Percentiles rank a stretch among this genome's conserved stretches.
phyloP scores from a whole-genome alignment of 2,797 vertebrate genomes.

The Distichodus sexfasciatus region DNA sequence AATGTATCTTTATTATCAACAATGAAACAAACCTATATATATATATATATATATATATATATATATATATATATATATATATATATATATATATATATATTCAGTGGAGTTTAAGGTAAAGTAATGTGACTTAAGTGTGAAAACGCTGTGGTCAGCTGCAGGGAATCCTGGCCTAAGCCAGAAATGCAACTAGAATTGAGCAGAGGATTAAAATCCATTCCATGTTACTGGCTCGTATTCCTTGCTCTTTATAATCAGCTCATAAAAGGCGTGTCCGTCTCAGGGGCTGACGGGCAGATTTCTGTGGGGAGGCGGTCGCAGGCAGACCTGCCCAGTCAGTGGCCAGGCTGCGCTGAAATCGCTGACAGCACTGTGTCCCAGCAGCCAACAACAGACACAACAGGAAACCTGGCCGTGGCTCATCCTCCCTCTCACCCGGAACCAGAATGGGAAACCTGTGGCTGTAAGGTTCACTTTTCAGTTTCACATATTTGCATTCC shows the following conservation, averaged over 20 bases:
- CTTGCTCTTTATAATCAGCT: background rate
- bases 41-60: no score
- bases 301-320: slow-evolving; percentile 22
- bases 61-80: no score
- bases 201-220: no score
- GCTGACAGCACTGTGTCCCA: slow-evolving; percentile 61
- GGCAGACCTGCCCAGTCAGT: slow-evolving; percentile 11
- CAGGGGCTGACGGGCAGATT: slow-evolving; percentile 41
- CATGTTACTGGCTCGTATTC: background rate
- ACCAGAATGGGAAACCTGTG: slow-evolving; percentile 25
- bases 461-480: slow-evolving; percentile 9
- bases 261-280: slow-evolving; percentile 6
- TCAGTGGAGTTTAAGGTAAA: no score
- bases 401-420: slow-evolving; percentile 65
- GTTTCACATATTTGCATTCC: slow-evolving; percentile 3
- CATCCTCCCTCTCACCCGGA: slow-evolving; percentile 59
- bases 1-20: no score
- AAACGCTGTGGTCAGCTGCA: background rate
- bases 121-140: background rate
- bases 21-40: no score
- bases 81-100: no score
- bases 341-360: slow-evolving; percentile 44
- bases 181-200: background rate
- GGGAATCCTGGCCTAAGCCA: background rate
- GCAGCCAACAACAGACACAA: slow-evolving; percentile 59